These are phyloP conservation scores for Aleiodes sp. DNA, from an alignment of 1,140 invertebrate genomes.

Conservation along the genomic window DNA sequence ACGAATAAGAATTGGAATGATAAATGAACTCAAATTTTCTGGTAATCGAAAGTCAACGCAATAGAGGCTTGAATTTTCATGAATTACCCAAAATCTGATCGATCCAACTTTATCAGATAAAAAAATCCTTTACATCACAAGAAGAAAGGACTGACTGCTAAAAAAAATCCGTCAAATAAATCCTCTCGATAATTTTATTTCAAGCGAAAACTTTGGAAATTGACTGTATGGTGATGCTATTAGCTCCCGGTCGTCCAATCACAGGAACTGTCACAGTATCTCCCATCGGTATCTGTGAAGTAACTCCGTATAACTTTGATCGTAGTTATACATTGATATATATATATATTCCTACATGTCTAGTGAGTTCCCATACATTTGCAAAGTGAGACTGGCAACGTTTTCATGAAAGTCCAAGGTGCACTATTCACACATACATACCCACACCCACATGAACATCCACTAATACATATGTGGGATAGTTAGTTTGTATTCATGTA, in stretches of 20 bases:
- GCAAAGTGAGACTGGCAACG: neutral
- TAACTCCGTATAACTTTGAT: neutral
- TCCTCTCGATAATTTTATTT: no score
- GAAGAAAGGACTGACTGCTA: no score
- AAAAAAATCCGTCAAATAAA: no score
- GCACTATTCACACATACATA: neutral
- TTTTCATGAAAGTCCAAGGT: slow-evolving; percentile 10
- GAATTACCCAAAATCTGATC: no score
- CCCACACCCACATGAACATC: slow-evolving; percentile 1
- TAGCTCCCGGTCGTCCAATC: neutral
- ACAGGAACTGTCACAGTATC: neutral
- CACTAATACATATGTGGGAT: no score
- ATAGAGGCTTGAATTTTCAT: no score
- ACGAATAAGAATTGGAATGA: no score
- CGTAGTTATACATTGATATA: neutral
- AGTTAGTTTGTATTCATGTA: slow-evolving; percentile 6
- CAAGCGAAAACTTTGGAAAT: neutral
- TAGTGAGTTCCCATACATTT: neutral
- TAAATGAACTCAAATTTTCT: no score
- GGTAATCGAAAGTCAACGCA: no score
- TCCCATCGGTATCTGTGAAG: neutral
- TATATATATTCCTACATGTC: no score
- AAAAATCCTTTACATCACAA: no score
- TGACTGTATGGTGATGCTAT: neutral
- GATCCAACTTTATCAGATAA: no score